Base-by-base conservation (phyloP, 1,140 invertebrate genomes). In the Vanessa atalanta region DNA sequence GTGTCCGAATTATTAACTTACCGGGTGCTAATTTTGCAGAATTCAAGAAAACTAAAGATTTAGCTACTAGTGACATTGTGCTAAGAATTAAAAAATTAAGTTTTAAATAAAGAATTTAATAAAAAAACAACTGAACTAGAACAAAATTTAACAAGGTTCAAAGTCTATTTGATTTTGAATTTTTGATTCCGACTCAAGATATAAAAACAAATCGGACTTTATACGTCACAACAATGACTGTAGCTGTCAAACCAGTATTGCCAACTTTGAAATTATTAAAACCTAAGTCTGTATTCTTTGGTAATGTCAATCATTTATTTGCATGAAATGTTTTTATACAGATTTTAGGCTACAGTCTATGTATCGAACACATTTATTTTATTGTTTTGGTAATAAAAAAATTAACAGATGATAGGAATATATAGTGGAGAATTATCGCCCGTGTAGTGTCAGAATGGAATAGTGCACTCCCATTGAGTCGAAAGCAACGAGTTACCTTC, bases 31-130 rank as follows among this genome's bases (percentile, higher is more conserved):
- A 14, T 23, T 23, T 60, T 0, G 26, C 13, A n/a, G 57, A 43
- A 26, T 14, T 31, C 2, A 61, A 9, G 13, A 61, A 79, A 57
- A 77, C 65, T 48, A 83, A 71, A 53, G 78, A 69, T 74, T 79
- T 87, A 11, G 73, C 31, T 51, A 83, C 43, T 9, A 76, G 60
- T 23, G 75, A 57, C 77, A 84, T 80, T 68, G 37, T 63, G 43
- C 60, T 43, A 47, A n/a, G 51, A 60, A 37, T 31, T 65, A 50
- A 65, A 16, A 57, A 57, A 37, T 64, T 37, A 65, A 6, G 31
- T 15, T 15, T 15, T 31, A 31, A 16, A 47, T 47, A 74, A 14
- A 65, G 23, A 15, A 20, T 47, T 16, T 37, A 66, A 70, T 9
- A 51, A 47, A 47, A 55, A 47, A 61, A 63, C 26, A 5, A 61